Conservation (phyloP, 2,797 vertebrate species). For the Strix occidentalis region DNA sequence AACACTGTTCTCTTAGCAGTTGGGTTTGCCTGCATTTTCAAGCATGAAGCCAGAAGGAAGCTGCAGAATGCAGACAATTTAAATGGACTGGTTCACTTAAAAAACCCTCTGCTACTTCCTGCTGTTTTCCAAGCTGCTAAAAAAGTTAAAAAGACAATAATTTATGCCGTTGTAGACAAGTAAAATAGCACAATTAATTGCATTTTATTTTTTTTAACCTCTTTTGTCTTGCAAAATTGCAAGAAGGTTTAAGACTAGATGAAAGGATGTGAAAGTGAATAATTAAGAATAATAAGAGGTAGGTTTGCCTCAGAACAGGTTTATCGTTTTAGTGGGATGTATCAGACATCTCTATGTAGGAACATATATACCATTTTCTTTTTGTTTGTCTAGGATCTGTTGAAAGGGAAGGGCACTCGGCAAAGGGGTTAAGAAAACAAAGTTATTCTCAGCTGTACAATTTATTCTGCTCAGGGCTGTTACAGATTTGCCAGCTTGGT, state of each 20-base stretch:
- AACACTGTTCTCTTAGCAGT: neutral
- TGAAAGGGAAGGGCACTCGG: neutral
- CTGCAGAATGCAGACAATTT: neutral
- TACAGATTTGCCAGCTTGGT: neutral
- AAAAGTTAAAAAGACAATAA: neutral
- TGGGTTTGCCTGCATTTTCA: neutral
- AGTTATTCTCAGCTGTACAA: neutral
- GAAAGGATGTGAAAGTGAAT: neutral
- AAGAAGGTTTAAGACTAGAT: neutral
- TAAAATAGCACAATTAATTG: neutral
- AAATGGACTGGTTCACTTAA: neutral
- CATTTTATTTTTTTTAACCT: neutral
- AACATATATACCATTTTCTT: neutral
- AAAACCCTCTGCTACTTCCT: neutral
- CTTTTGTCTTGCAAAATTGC: neutral
- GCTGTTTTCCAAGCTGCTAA: conserved; percentile 31
- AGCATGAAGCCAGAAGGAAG: neutral
- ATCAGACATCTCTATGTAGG: neutral
- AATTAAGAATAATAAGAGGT: neutral
- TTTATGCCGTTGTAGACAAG: neutral
- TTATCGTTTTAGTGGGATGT: neutral
- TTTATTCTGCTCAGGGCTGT: neutral
- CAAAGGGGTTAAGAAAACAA: neutral
- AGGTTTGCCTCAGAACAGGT: neutral
- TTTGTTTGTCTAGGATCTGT: neutral